Percentiles rank a stretch among this genome's conserved stretches.
phyloP scores from a whole-genome alignment of 2,113 vertebrate genomes.

The Saccopteryx bilineata region DNA sequence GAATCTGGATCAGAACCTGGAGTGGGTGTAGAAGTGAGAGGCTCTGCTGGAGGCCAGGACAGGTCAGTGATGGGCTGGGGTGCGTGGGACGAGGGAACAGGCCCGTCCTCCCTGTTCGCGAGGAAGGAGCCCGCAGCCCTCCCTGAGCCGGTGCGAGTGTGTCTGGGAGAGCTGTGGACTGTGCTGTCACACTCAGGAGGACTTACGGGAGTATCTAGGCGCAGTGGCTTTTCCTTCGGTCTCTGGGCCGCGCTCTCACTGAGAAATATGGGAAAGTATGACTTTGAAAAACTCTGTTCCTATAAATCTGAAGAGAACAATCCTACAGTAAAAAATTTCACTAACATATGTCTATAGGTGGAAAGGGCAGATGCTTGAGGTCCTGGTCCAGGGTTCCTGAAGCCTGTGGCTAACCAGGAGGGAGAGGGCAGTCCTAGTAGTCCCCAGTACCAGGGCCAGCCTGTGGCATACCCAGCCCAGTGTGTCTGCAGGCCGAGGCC shows the following conservation, averaged over 20 bases:
- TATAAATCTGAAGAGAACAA: slow-evolving; percentile 3
- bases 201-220: background rate
- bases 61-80: background rate
- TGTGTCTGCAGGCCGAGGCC: background rate
- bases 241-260: background rate
- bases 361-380: background rate
- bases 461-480: background rate
- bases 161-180: background rate
- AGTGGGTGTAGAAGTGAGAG: background rate
- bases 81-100: too few relatives aligned
- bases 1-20: background rate
- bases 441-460: background rate
- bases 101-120: background rate
- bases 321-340: background rate
- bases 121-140: background rate
- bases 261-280: background rate
- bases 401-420: background rate
- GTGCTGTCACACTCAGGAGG: background rate
- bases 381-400: background rate
- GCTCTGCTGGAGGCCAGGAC: background rate
- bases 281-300: background rate
- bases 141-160: background rate
- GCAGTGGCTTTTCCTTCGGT: background rate
- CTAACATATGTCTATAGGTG: background rate
- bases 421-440: background rate